Base-by-base conservation (phyloP, 35 echinoderm and acorn worm genomes). In the Ophiothrix spiculata region DNA sequence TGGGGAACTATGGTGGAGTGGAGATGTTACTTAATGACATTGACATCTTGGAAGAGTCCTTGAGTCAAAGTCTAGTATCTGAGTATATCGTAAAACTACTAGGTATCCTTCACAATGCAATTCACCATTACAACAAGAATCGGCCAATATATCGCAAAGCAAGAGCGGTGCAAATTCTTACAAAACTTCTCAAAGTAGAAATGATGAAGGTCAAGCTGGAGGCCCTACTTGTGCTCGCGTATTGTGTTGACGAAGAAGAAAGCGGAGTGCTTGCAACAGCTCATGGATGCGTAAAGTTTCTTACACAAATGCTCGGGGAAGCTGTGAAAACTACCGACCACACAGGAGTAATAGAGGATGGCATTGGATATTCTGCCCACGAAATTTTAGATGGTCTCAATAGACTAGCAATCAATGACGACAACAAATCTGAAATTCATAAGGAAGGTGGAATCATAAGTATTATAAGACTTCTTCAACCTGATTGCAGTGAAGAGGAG, bases 401-500 rank as follows among this genome's bases (percentile, higher is more conserved):
- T 35, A 49, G 39, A 56, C 56, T 84, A 1, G 60, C 82, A 36
- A 74, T 84, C 82, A 84, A 84, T 29, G 82, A 84, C 32, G 33
- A 15, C 33, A 84, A 84, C 40, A 84, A 84, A 38, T 25, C 28
- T 31, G 41, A 64, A 12, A 29, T 84, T 8, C 46, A 25, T 6
- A 39, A 74, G 6, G 31, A 64, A 31, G 56, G 40, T 14, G 82
- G 82, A 21, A 64, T 69, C 1, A 35, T 12, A 0, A 13, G 36
- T 36, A 54, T 84, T 16, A 56, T n/a, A 8, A 13, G 56, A 36
- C 34, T 84, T 32, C 29, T 84, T 31, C 1, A 74, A 73, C 32
- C 56, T 1, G 63, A 37, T 60, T 84, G 35, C 19, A 69, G 28
- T 34, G 64, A 84, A 25, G 82, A 84, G 8, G 82, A 84, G 31